A percentile compares a stretch with the other conserved stretches of the same genome.
phyloP scores from a whole-genome alignment of 2,888 invertebrate species.

The Vesta saturnalis region DNA sequence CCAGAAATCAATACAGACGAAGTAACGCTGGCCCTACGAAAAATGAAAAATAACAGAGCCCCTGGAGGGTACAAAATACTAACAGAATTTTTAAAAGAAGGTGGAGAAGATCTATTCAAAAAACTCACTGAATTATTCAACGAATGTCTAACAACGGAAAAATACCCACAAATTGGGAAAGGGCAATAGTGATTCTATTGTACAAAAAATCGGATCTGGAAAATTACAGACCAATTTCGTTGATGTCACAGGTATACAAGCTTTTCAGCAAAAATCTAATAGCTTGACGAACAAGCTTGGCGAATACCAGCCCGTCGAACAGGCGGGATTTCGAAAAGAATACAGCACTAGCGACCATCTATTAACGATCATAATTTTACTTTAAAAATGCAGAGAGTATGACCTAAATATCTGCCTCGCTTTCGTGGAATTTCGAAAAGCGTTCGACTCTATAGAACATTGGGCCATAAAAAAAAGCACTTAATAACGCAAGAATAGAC shows the following conservation, averaged over 20 bases:
- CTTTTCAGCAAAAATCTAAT: not conserved
- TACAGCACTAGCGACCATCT: not conserved
- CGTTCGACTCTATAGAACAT: no score
- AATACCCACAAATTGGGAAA: no score
- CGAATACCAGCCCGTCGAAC: no score
- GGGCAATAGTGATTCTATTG: no score
- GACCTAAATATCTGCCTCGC: no score
- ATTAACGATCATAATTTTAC: not conserved
- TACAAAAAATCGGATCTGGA: no score
- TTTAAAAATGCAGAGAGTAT: no score
- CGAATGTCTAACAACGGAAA: not conserved
- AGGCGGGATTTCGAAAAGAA: not conserved
- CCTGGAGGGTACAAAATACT: not conserved
- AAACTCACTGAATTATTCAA: not conserved
- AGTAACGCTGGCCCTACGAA: not conserved
- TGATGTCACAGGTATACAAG: not conserved
- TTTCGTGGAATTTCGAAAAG: no score
- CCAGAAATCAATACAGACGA: no score
- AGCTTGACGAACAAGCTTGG: not conserved
- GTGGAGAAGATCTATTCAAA: not conserved
- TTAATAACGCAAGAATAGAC: no score
- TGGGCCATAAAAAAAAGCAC: no score
- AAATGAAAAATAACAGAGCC: not conserved
- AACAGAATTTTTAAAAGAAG: not conserved
- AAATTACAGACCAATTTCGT: no score